Evolutionary conservation across 2,888 invertebrate genomes (phyloP).

Genomic region (Halictus ligatus): DNA sequence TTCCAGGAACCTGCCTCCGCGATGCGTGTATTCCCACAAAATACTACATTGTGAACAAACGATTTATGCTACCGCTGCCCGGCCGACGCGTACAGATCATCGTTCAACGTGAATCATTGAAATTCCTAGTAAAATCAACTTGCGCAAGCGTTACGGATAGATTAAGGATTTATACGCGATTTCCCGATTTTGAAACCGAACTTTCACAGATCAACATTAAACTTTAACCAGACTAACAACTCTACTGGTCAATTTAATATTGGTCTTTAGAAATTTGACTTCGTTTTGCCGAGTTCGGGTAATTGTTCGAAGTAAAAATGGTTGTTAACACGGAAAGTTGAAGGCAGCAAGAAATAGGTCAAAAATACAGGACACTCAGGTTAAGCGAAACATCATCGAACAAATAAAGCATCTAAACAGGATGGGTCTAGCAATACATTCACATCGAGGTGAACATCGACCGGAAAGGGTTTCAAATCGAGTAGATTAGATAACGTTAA

Average conservation of each 20-base stretch:
- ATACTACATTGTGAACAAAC: background rate
- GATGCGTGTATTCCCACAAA: background rate
- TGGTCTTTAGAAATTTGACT: background rate
- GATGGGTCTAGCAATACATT: background rate
- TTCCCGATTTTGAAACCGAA: too few species aligned
- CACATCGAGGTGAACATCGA: background rate
- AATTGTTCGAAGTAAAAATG: too few species aligned
- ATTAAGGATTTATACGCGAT: too few species aligned
- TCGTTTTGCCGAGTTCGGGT: background rate
- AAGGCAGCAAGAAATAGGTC: background rate
- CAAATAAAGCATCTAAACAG: background rate
- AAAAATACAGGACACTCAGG: background rate
- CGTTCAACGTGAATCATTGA: background rate
- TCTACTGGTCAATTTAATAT: too few species aligned
- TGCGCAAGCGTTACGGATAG: background rate
- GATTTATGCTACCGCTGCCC: background rate
- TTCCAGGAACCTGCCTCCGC: background rate
- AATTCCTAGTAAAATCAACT: background rate
- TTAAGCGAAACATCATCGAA: background rate
- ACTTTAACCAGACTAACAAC: too few species aligned
- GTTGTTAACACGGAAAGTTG: too few species aligned
- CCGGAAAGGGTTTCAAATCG: background rate
- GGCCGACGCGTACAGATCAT: background rate
- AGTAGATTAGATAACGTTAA: too few species aligned
- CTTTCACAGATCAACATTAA: too few species aligned